These are phyloP conservation scores for Tetramorium simillimum DNA, from an alignment of 1,140 invertebrate species.

Conservation along the genomic window DNA sequence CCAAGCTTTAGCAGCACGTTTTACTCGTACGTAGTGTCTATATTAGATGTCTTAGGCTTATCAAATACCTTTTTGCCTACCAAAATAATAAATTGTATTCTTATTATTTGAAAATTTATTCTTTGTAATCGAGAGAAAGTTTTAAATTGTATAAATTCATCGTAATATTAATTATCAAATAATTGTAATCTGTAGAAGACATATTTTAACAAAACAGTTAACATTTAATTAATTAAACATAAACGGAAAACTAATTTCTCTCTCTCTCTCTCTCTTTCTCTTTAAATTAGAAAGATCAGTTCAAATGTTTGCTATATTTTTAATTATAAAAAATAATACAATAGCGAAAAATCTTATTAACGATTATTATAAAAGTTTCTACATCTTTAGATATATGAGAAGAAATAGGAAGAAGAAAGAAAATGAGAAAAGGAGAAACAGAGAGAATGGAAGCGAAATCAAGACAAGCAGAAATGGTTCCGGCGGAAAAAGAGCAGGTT, in stretches of 20 bases:
- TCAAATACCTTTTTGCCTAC: neutral
- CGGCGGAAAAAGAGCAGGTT: neutral
- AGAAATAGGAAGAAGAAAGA: constrained; percentile 24
- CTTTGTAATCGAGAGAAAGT: neutral
- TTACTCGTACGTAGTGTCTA: constrained; percentile 22
- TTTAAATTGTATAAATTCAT: neutral
- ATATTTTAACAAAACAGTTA: neutral
- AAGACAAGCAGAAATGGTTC: neutral
- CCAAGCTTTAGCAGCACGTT: constrained; percentile 33
- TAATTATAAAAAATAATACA: neutral
- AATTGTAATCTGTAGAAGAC: too few relatives aligned
- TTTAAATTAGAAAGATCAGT: neutral
- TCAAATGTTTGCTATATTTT: neutral
- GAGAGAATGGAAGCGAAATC: neutral
- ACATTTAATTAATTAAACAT: neutral
- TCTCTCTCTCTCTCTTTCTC: neutral
- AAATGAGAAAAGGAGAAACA: constrained; percentile 1
- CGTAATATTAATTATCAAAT: neutral
- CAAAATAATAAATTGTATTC: neutral
- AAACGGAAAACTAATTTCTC: neutral
- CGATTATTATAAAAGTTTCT: neutral
- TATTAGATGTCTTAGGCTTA: neutral
- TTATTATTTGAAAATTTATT: neutral
- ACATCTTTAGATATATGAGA: neutral
- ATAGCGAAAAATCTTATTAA: neutral